Conservation (phyloP, 23 tunicate genomes). For the Trididemnum clinides region DNA sequence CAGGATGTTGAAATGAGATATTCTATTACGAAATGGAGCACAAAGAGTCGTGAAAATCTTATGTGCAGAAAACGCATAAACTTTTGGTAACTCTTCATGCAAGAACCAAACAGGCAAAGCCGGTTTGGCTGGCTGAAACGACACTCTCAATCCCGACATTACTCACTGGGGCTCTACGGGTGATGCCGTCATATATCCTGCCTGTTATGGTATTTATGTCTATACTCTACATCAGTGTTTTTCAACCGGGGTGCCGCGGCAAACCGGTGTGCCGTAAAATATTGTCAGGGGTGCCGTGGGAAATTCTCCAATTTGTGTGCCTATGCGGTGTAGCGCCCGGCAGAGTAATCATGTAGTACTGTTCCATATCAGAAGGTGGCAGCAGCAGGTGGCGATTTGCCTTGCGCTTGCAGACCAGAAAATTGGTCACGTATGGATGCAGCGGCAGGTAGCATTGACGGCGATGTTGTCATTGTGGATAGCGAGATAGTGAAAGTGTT, state of each 20-base stretch:
- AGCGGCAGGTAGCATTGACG: conserved; percentile 24
- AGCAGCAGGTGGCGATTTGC: conserved; percentile 37
- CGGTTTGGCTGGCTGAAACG: too few relatives aligned
- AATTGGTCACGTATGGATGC: conserved; percentile 25
- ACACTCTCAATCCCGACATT: too few relatives aligned
- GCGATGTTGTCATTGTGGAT: conserved; percentile 32
- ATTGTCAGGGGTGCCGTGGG: conserved; percentile 36
- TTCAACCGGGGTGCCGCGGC: conserved; percentile 52
- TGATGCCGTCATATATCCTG: too few relatives aligned
- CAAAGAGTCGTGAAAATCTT: too few relatives aligned
- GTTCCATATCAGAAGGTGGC: conserved; percentile 9
- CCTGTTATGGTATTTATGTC: not conserved
- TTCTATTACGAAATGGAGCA: too few relatives aligned
- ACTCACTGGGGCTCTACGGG: too few relatives aligned
- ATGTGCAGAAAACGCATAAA: too few relatives aligned
- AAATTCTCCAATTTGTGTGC: conserved; percentile 25
- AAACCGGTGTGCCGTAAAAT: conserved; percentile 28
- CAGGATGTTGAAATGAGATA: too few relatives aligned
- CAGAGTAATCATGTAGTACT: conserved; percentile 9
- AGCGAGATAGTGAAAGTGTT: conserved; percentile 32
- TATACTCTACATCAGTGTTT: conserved; percentile 16
- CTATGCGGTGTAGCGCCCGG: conserved; percentile 24
- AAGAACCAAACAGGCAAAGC: too few relatives aligned
- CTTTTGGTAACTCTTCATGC: too few relatives aligned
- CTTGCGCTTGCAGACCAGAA: conserved; percentile 25